Percentiles rank a stretch among this genome's conserved stretches.
phyloP scores from a whole-genome alignment of 2,797 vertebrate species.

The Emydoidea blandingii region DNA sequence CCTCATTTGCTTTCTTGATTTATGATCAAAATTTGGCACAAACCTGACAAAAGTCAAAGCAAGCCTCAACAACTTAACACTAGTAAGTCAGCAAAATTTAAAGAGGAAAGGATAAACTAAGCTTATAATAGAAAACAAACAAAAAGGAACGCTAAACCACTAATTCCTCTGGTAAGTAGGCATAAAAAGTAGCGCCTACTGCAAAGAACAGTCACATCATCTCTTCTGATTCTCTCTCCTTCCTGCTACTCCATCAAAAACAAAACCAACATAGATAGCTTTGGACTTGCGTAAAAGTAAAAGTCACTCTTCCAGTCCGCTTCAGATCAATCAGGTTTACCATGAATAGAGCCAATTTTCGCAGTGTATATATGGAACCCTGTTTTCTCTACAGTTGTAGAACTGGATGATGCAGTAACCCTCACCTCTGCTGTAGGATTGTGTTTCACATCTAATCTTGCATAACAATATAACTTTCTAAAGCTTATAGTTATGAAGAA shows the following conservation, averaged over 20 bases:
- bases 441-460: background rate
- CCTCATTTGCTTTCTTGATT: background rate
- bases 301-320: accelerated
- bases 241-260: background rate
- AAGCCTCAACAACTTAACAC: background rate
- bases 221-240: background rate
- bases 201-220: background rate
- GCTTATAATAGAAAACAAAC: background rate
- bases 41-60: background rate
- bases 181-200: background rate
- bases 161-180: background rate
- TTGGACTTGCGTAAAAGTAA: background rate
- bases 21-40: background rate
- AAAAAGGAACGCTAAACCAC: background rate
- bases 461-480: background rate
- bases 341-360: accelerated
- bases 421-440: accelerated
- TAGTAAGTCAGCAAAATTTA: background rate
- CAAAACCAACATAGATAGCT: accelerated
- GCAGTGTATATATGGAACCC: background rate
- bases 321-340: background rate
- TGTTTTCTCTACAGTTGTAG: background rate
- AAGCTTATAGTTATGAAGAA: accelerated
- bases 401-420: background rate
- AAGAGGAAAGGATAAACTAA: background rate